Percentiles rank a stretch among this genome's conserved stretches.
phyloP scores from a whole-genome alignment of 2,797 vertebrate genomes.

The Microcaecilia unicolor region DNA sequence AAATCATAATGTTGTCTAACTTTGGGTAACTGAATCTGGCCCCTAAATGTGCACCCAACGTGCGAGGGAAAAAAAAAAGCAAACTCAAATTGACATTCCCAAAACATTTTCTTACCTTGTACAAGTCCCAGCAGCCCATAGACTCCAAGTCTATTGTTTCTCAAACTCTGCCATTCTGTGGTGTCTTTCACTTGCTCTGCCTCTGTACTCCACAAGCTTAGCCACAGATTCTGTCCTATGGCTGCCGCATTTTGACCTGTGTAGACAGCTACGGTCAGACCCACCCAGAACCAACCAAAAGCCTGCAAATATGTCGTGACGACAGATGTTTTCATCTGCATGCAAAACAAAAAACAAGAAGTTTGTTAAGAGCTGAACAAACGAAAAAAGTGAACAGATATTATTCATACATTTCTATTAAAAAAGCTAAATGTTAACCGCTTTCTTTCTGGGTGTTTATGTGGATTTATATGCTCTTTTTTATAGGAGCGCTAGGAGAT shows the following conservation, averaged over 20 bases:
- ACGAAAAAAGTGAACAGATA: too few species aligned
- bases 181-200: conserved; percentile 29
- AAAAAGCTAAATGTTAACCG: too few species aligned
- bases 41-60: too few species aligned
- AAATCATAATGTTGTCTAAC: too few species aligned
- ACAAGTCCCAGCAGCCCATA: conserved; percentile 43
- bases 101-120: conserved; percentile 31
- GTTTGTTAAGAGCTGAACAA: too few species aligned
- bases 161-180: conserved; percentile 36
- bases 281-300: conserved; percentile 39
- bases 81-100: too few species aligned
- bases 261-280: conserved; percentile 25
- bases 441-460: too few species aligned
- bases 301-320: conserved; percentile 37
- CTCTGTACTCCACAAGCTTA: conserved; percentile 40
- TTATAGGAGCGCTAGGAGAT: too few species aligned
- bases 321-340: conserved; percentile 36
- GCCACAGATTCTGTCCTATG: conserved; percentile 43
- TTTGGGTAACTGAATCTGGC: too few species aligned
- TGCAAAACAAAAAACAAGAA: not conserved
- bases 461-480: too few species aligned
- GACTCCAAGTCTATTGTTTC: conserved; percentile 34
- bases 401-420: too few species aligned
- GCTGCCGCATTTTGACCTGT: conserved; percentile 38
- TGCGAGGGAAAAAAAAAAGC: too few species aligned